Evolutionary conservation across 2,113 vertebrate species (phyloP).

Genomic region (Origma solitaria): DNA sequence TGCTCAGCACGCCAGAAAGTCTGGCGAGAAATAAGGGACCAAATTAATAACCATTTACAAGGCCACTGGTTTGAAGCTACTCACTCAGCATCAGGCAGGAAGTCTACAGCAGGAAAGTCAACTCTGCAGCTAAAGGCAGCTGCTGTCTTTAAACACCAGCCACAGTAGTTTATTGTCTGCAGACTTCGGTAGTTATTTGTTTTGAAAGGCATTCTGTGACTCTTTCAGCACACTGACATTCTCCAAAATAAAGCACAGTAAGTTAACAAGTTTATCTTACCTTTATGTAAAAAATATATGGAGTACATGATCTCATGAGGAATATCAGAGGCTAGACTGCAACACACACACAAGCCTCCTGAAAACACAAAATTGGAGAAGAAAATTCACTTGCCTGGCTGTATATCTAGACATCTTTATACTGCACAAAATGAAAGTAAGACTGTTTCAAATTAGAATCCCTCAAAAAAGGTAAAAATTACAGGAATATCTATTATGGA

Average conservation of each 20-base stretch:
- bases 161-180: neutral
- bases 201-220: neutral
- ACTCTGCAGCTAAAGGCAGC: neutral
- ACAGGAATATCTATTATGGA: neutral
- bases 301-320: conserved; percentile 78
- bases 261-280: conserved; percentile 46
- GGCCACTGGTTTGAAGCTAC: neutral
- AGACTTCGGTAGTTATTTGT: neutral
- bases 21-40: neutral
- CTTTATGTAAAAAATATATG: conserved; percentile 87
- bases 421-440: neutral
- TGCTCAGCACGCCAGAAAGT: neutral
- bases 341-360: conserved; percentile 91
- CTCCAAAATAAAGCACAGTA: neutral
- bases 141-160: neutral
- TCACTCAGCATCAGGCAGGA: neutral
- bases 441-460: neutral
- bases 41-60: neutral
- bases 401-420: neutral
- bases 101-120: neutral
- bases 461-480: neutral
- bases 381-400: neutral
- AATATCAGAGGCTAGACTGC: conserved; percentile 65
- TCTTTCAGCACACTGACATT: neutral
- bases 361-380: conserved; percentile 11